phyloP scores from a whole-genome alignment of 2,113 vertebrate species.

The Oreocharis arfaki region DNA sequence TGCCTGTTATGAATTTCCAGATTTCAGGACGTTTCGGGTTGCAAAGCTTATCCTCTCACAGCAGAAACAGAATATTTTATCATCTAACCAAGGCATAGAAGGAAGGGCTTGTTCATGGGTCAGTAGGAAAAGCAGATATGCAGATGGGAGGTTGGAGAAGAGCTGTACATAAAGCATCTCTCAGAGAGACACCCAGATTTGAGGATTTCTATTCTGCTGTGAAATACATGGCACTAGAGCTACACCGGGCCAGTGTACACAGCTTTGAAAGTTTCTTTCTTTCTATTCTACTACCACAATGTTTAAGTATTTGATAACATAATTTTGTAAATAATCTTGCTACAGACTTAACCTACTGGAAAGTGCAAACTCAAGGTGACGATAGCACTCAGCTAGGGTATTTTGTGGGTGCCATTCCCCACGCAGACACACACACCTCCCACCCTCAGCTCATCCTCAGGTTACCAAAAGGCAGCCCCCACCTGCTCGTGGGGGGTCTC shows the following conservation, averaged over 20 bases:
- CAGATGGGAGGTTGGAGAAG: background rate
- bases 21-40: background rate
- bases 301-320: background rate
- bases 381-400: background rate
- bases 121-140: background rate
- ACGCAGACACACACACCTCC: background rate
- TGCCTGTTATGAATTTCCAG: background rate
- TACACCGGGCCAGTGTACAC: rapidly evolving
- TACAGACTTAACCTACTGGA: background rate
- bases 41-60: background rate
- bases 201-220: background rate
- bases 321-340: background rate
- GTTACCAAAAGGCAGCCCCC: background rate
- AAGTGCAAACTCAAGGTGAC: background rate
- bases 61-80: constrained; percentile 14
- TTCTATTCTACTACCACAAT: background rate
- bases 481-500: background rate
- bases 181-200: background rate
- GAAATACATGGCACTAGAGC: background rate
- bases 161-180: background rate
- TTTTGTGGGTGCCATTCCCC: background rate
- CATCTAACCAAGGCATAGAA: background rate
- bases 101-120: background rate
- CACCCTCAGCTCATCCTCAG: background rate
- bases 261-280: background rate